Conservation (phyloP, 2,797 vertebrate genomes). For the Alcedo quadribrachys region DNA sequence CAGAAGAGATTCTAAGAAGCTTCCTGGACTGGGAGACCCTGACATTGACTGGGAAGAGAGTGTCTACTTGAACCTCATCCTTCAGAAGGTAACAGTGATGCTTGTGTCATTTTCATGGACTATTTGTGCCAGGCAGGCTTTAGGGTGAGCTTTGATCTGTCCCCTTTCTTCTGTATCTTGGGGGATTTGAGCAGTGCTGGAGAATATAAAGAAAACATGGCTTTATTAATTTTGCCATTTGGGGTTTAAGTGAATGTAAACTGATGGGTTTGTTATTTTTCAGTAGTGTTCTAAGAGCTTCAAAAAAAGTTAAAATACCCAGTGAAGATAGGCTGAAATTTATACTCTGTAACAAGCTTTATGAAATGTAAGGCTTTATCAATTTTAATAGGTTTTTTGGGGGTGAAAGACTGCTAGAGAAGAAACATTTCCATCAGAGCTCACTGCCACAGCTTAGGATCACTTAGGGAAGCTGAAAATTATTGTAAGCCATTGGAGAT, state of each 20-base stretch:
- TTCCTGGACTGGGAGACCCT: slow-evolving; percentile 94
- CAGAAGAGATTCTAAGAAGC: slow-evolving; percentile 95
- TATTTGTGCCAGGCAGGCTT: background rate
- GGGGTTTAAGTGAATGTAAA: background rate
- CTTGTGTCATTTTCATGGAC: background rate
- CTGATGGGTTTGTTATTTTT: background rate
- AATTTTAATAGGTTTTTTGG: background rate
- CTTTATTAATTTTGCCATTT: background rate
- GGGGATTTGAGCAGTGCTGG: background rate
- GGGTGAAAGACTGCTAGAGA: background rate
- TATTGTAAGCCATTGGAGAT: background rate
- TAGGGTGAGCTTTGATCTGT: background rate
- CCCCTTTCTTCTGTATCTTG: background rate
- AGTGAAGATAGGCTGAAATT: background rate
- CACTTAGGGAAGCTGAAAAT: background rate
- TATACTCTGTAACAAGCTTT: background rate
- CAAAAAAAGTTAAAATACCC: background rate
- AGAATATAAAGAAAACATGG: background rate
- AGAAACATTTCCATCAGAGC: background rate
- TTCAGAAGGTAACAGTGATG: slow-evolving; percentile 88
- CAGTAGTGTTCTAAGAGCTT: background rate
- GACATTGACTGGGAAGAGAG: slow-evolving; percentile 99
- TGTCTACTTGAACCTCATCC: slow-evolving; percentile 95
- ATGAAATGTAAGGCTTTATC: background rate
- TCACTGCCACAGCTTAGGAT: background rate